Evolutionary conservation across 2,113 vertebrate species (phyloP), one percentile per base, ranked within the genome.

Genomic region (Ageneiosus marmoratus): DNA sequence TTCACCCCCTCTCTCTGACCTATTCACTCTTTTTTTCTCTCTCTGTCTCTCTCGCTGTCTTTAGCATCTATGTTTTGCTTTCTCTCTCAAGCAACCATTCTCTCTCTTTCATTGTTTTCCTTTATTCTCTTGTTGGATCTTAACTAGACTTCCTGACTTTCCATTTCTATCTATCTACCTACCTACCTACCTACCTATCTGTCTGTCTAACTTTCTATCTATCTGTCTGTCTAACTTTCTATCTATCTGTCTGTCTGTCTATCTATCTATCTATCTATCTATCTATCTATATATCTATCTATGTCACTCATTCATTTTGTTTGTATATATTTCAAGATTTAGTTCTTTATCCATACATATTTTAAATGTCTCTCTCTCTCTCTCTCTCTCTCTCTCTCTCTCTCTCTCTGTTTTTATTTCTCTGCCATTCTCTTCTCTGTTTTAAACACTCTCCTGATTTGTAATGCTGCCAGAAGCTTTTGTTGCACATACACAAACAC

Each of bases 391-490:
- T 62, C 29, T 76, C 18, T 12, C 16, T 55, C 9, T 11, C 15
- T 9, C 1, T 22, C 16, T 20, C 50, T 56, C 32, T 7, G 7
- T 7, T 18, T 4, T 24, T 51, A 10, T 48, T 41, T 73, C 11
- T 48, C 44, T 11, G 7, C 10, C 34, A 8, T 29, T 0, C 22
- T 70, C 41, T n/a, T 27, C 3, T 73, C 20, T 70, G 32, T 55
- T 6, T 50, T 79, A 48, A 62, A 63, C 24, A 24, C 37, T 70
- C 18, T 22, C 5, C 22, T 77, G 51, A 58, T 77, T 56, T 77
- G 53, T 63, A 81, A 81, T 34, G 44, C 51, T 56, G 46, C 81
- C 60, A 50, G 62, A 41, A 24, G 34, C 72, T 80, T 48, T 53
- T 60, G 46, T 78, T 65, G 18, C 4, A 5, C 48, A 5, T 11